Base-by-base conservation (phyloP, 2,888 invertebrate genomes). In the Sarcophaga rosellei region DNA sequence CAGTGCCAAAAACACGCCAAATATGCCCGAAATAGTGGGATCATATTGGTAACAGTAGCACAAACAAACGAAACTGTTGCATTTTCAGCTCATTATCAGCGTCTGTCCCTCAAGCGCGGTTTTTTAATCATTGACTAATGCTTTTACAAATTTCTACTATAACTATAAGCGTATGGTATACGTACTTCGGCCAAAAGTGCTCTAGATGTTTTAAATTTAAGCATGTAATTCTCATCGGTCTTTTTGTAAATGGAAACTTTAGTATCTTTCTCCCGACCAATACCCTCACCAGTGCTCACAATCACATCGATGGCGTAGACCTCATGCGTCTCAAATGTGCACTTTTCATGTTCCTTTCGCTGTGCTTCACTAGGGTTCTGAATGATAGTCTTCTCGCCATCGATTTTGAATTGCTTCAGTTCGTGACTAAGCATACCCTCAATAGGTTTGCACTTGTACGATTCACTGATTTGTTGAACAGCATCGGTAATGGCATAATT, bases 251-350 rank as follows among this genome's bases (percentile, higher is more conserved):
- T 97, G 66, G 99, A 98, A 88, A 99, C 98, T 92, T 99, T 96
- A 45, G 98, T 97, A 90, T 99, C 98, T 94, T 97, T 96, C 94
- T 99, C 98, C 90, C 97, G 96, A 17, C 98, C 98, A 93, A 97
- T 95, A 91, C 98, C 99, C 92, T 99, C 99, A 72, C 99, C 99
- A 81, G 98, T 96, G 91, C 98, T 98, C 86, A 99, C 95, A 84
- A 99, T 95, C n/a, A 99, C 98, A 94, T 99, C 99, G 95, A 99
- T 97, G 44, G 98, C 99, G 94, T 99, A 99, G 0, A 99, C 99
- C 94, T 99, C 99, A 93, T 99, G 97, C 77, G 97, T 96, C 92
- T 99, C 99, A 92, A 99, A 96, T 85, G 97, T 97, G 91, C 97
- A 97, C 93, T 99, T 99, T 93, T 99, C 99, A 93, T 99, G 98